phyloP scores from a whole-genome alignment of 1,140 invertebrate genomes.

The Drosophila sp. region DNA sequence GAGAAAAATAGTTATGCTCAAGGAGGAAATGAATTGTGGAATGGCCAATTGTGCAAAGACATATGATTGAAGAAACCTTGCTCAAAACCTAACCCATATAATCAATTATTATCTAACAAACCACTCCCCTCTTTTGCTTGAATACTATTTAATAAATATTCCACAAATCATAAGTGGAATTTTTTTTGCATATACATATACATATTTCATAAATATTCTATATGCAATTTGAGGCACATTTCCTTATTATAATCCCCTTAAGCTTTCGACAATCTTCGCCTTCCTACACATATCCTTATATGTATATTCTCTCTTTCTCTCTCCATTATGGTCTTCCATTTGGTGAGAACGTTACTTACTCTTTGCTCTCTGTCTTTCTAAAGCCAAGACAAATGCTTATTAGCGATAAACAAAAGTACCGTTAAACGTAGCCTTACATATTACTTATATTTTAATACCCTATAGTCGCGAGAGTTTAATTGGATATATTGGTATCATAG shows the following conservation, averaged over 20 bases:
- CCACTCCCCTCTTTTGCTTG: neutral
- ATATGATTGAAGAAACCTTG: too few relatives aligned
- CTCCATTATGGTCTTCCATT: neutral
- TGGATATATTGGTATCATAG: neutral
- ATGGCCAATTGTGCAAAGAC: too few relatives aligned
- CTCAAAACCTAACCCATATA: too few relatives aligned
- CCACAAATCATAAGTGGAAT: too few relatives aligned
- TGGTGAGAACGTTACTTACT: neutral
- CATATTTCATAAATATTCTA: neutral
- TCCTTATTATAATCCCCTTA: neutral
- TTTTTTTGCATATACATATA: neutral
- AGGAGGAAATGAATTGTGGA: too few relatives aligned
- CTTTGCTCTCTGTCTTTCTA: slow-evolving; percentile 1
- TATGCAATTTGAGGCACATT: neutral
- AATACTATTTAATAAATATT: neutral
- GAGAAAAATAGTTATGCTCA: too few relatives aligned
- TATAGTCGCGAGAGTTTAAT: neutral
- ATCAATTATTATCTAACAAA: neutral
- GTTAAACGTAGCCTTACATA: slow-evolving; percentile 21
- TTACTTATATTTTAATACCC: neutral
- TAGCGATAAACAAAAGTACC: slow-evolving; percentile 61
- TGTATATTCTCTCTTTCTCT: neutral
- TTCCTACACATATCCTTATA: neutral
- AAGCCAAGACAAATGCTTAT: slow-evolving; percentile 36
- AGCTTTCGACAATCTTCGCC: neutral